Percentiles rank a stretch among this genome's conserved stretches.
These are phyloP conservation scores for Antheraea assamensis DNA, from an alignment of 2,888 invertebrate genomes.

Conservation along the genomic window DNA sequence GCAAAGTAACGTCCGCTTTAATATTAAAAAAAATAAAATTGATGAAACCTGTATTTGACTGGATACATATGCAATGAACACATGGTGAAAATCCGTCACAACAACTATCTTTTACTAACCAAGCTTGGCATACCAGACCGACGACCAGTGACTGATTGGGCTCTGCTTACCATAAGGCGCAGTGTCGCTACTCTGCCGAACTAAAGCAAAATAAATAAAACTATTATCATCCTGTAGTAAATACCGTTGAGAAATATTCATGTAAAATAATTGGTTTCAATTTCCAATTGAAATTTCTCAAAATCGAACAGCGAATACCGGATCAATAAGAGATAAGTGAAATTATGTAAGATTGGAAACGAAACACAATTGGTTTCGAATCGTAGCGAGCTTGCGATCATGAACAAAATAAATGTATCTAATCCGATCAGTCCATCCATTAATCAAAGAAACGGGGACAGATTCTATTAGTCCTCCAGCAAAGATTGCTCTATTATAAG, in stretches of 20 bases:
- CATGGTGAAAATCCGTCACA: too few species aligned
- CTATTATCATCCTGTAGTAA: not conserved
- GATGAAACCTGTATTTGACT: too few species aligned
- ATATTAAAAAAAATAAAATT: too few species aligned
- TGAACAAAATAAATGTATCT: slow-evolving; percentile 38
- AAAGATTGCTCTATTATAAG: slow-evolving; percentile 30
- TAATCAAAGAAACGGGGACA: slow-evolving; percentile 62
- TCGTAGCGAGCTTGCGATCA: slow-evolving; percentile 33
- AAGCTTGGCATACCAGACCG: too few species aligned
- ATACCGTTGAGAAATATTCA: not conserved
- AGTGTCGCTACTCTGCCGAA: too few species aligned
- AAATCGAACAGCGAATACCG: slow-evolving; percentile 1
- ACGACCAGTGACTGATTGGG: too few species aligned
- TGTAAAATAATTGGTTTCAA: slow-evolving; percentile 13
- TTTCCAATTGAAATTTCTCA: slow-evolving; percentile 20
- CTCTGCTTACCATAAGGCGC: too few species aligned
- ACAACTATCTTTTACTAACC: too few species aligned
- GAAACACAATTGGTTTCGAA: slow-evolving; percentile 26
- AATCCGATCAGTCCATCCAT: slow-evolving; percentile 53
- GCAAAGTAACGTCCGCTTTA: too few species aligned
- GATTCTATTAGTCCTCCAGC: slow-evolving; percentile 30
- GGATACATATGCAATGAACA: too few species aligned
- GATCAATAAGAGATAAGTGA: slow-evolving; percentile 25
- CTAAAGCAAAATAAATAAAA: not conserved
- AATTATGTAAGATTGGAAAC: slow-evolving; percentile 30